These are phyloP conservation scores for Ptychodera flava DNA, from an alignment of 35 echinoderm and acorn worm species.

Conservation along the genomic window DNA sequence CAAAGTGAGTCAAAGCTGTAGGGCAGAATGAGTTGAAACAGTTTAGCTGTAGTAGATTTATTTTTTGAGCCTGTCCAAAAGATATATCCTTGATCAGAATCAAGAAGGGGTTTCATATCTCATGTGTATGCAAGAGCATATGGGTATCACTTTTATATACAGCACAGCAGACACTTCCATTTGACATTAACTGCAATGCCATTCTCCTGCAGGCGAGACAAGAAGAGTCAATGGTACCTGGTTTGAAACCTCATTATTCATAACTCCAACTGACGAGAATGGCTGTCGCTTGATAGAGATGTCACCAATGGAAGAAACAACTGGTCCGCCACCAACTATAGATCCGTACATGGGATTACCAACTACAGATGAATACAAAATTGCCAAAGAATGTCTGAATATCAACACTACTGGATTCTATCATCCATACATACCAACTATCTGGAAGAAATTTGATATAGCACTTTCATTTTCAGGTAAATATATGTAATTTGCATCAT, in stretches of 20 bases:
- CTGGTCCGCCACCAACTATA: slow-evolving; percentile 21
- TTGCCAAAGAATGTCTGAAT: slow-evolving; percentile 58
- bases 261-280: slow-evolving; percentile 18
- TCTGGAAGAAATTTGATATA: slow-evolving; percentile 65
- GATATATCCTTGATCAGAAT: no score
- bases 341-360: slow-evolving; percentile 50
- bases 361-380: slow-evolving; percentile 27
- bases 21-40: no score
- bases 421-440: slow-evolving; percentile 21
- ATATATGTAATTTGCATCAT: neutral
- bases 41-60: no score
- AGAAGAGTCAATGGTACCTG: neutral
- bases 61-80: no score
- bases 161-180: no score
- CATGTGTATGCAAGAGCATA: no score
- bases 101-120: no score
- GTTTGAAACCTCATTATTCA: neutral
- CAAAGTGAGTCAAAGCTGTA: no score
- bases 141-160: no score
- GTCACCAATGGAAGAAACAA: neutral
- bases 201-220: neutral
- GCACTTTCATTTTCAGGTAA: slow-evolving; percentile 33
- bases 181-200: no score
- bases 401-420: slow-evolving; percentile 68
- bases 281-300: slow-evolving; percentile 37